These are phyloP conservation scores for Ursus arctos DNA, from an alignment of 2,113 vertebrate genomes.

Conservation along the genomic window DNA sequence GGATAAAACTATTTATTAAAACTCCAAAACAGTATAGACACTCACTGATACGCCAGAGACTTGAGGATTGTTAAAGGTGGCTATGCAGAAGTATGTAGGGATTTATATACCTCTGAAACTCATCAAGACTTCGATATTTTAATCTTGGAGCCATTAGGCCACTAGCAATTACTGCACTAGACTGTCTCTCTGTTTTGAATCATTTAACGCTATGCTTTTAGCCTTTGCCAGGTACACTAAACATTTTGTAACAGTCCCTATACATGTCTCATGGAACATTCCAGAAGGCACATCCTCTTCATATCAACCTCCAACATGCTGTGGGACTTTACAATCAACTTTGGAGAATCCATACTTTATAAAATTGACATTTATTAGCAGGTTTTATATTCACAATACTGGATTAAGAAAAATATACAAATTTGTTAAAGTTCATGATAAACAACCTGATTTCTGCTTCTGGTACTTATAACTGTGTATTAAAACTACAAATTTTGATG, in stretches of 20 bases:
- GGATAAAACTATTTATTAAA: conserved; percentile 23
- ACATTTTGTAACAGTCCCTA: conserved; percentile 20
- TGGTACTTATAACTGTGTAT: not conserved
- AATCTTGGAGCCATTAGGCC: not conserved
- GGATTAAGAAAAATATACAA: not conserved
- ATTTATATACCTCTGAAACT: conserved; percentile 3
- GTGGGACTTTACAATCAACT: conserved; percentile 17
- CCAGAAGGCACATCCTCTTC: not conserved
- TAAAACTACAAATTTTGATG: not conserved
- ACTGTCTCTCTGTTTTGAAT: not conserved
- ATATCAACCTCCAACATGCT: not conserved
- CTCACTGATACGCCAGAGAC: not conserved
- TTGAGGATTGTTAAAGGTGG: not conserved
- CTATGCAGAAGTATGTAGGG: not conserved
- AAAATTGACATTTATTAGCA: conserved; percentile 5
- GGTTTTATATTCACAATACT: not conserved
- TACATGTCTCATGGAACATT: not conserved
- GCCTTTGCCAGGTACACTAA: not conserved
- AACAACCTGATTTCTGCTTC: not conserved
- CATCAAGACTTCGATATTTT: not conserved
- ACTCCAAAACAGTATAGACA: not conserved
- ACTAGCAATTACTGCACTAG: not conserved
- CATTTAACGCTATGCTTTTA: conserved; percentile 12
- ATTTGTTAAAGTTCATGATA: not conserved
- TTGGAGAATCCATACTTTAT: conserved; percentile 1